A percentile compares a stretch with the other conserved stretches of the same genome.
Evolutionary conservation across 2,888 invertebrate genomes (phyloP).

Genomic region (Monopis laevigella): DNA sequence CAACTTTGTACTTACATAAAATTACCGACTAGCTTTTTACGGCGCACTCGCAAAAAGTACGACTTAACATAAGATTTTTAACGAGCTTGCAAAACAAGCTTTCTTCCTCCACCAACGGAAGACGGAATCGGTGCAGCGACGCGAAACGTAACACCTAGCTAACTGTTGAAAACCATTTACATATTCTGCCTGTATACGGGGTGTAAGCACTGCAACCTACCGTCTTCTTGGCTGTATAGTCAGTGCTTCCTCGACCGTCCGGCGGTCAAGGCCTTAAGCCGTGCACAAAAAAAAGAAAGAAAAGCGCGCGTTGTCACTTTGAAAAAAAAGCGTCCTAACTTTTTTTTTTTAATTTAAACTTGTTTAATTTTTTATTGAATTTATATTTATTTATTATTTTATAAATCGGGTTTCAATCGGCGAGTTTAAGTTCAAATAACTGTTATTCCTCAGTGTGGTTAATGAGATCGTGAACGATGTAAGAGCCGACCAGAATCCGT

Average conservation of each 20-base stretch:
- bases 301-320: constrained; percentile 60
- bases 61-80: too few relatives aligned
- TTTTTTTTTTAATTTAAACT: too few relatives aligned
- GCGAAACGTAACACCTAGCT: constrained; percentile 39
- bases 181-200: constrained; percentile 21
- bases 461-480: constrained; percentile 39
- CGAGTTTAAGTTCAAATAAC: constrained; percentile 48
- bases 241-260: constrained; percentile 54
- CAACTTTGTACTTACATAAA: too few relatives aligned
- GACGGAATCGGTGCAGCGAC: constrained; percentile 52
- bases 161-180: constrained; percentile 62
- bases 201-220: too few relatives aligned
- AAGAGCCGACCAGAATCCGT: constrained; percentile 27
- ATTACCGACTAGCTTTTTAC: too few relatives aligned
- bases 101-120: constrained; percentile 4
- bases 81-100: constrained; percentile 10
- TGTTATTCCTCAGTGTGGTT: constrained; percentile 55
- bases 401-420: constrained; percentile 27
- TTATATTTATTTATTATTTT: background rate
- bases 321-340: too few relatives aligned
- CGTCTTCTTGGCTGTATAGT: constrained; percentile 21
- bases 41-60: too few relatives aligned
- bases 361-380: background rate
- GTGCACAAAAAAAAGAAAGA: constrained; percentile 36
- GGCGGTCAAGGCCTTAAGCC: constrained; percentile 56